Conservation (phyloP, 2,888 invertebrate species). For the Operophtera brumata region DNA sequence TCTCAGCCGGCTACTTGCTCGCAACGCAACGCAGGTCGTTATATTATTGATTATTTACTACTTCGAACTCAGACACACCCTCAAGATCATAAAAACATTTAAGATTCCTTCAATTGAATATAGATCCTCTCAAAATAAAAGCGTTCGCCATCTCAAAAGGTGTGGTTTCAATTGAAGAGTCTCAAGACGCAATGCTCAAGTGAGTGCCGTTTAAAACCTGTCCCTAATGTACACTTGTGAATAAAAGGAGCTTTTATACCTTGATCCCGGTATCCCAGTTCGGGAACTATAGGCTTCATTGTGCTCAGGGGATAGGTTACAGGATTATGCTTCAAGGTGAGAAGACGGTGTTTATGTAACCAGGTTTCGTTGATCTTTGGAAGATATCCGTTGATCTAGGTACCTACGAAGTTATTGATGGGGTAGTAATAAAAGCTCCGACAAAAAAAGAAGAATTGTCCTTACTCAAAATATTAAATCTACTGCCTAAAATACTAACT, state of each 20-base stretch:
- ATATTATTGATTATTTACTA: too few species aligned
- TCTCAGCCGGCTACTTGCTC: too few species aligned
- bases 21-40: too few species aligned
- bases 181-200: constrained; percentile 15
- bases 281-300: constrained; percentile 41
- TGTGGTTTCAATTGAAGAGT: constrained; percentile 15
- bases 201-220: constrained; percentile 26
- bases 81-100: background rate
- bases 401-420: too few species aligned
- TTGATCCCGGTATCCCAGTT: constrained; percentile 41
- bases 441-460: too few species aligned
- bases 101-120: background rate
- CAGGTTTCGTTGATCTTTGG: too few species aligned
- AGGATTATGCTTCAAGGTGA: constrained; percentile 24
- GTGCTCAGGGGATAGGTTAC: constrained; percentile 40
- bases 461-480: too few species aligned
- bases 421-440: too few species aligned
- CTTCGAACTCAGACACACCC: background rate
- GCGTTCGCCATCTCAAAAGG: constrained; percentile 4
- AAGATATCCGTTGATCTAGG: too few species aligned
- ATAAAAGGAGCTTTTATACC: constrained; percentile 40
- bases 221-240: constrained; percentile 35
- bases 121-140: background rate
- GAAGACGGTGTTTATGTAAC: background rate
- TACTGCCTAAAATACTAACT: too few species aligned